These are phyloP conservation scores for Piscicola geometra DNA, from an alignment of 2,888 invertebrate genomes.

Conservation along the genomic window DNA sequence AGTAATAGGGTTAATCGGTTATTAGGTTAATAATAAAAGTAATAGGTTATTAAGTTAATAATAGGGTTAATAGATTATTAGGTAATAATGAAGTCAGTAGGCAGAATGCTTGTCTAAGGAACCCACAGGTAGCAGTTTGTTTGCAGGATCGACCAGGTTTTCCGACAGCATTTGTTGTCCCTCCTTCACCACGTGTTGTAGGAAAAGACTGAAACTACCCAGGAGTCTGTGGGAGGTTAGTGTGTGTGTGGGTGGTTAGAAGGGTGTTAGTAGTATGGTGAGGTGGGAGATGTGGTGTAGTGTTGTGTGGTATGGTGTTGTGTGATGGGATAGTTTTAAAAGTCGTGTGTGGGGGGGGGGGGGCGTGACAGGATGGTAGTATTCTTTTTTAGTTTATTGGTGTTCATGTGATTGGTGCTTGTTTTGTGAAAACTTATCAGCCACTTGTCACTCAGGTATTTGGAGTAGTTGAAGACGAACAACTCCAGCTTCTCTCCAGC, in stretches of 20 bases:
- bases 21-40: too few relatives aligned
- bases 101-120: too few relatives aligned
- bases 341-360: neutral
- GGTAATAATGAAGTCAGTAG: too few relatives aligned
- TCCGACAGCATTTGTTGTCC: conserved; percentile 65
- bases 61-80: too few relatives aligned
- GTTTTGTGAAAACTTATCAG: neutral
- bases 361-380: too few relatives aligned
- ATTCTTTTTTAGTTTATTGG: neutral
- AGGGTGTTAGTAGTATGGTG: too few relatives aligned
- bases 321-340: too few relatives aligned
- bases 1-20: too few relatives aligned
- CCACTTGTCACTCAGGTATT: conserved; percentile 61
- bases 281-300: too few relatives aligned
- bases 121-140: conserved; percentile 62
- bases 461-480: conserved; percentile 59
- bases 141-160: conserved; percentile 67
- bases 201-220: conserved; percentile 58
- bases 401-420: neutral
- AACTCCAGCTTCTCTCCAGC: conserved; percentile 61
- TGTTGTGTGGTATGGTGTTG: too few relatives aligned
- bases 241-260: too few relatives aligned
- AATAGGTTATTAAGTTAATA: too few relatives aligned
- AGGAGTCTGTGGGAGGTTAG: conserved; percentile 33
- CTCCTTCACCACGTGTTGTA: conserved; percentile 66